Evolutionary conservation across 2,888 invertebrate genomes (phyloP).

Genomic region (Choreutis nemorana): DNA sequence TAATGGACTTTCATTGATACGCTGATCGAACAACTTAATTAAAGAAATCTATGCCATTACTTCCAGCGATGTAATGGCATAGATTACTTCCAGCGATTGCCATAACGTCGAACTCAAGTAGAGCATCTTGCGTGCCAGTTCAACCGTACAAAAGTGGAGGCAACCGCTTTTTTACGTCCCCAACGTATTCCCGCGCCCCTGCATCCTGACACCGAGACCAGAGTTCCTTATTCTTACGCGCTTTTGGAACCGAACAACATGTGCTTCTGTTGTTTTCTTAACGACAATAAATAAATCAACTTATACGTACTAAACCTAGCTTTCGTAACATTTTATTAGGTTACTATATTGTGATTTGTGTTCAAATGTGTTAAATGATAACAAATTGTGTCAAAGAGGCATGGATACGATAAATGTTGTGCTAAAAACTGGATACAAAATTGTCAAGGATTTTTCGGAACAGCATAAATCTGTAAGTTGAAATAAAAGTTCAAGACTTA

Average conservation of each 20-base stretch:
- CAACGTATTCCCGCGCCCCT: constrained; percentile 55
- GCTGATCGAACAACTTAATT: too few relatives aligned
- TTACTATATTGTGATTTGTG: not conserved
- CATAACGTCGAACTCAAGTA: constrained; percentile 27
- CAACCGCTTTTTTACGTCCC: constrained; percentile 53
- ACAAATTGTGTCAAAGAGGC: constrained; percentile 4
- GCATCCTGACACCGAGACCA: constrained; percentile 30
- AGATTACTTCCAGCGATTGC: too few relatives aligned
- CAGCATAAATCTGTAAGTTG: constrained; percentile 47
- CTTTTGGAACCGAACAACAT: constrained; percentile 36
- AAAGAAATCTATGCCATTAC: too few relatives aligned
- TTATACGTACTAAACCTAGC: constrained; percentile 1
- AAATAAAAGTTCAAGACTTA: too few relatives aligned
- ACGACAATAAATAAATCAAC: not conserved
- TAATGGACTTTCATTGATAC: too few relatives aligned
- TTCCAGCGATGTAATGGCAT: too few relatives aligned
- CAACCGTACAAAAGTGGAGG: constrained; percentile 34
- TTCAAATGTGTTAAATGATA: not conserved
- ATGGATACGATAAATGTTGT: constrained; percentile 53
- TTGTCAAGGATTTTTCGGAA: constrained; percentile 52
- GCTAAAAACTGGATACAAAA: constrained; percentile 53
- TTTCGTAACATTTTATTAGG: not conserved
- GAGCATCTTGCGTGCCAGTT: constrained; percentile 34
- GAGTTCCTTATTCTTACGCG: constrained; percentile 54
- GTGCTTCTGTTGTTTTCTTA: constrained; percentile 22